Base-by-base conservation (phyloP, 2,113 vertebrate species). In the Vidua macroura region DNA sequence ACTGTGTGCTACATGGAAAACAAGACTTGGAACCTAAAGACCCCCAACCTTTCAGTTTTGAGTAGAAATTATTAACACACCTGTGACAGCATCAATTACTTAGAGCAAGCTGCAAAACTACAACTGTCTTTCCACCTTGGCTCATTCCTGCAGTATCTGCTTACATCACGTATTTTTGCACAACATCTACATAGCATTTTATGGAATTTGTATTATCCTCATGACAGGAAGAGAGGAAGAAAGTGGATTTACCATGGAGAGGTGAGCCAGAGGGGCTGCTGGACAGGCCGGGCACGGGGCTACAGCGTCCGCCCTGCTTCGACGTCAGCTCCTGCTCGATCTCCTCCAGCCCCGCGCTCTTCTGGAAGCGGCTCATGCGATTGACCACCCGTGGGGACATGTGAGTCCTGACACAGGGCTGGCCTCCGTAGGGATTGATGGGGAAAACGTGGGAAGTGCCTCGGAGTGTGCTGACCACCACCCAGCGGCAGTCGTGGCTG, bases 401-500 rank as follows among this genome's bases (percentile, higher is more conserved):
- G 92, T 99, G 99, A 1, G 99, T 99, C 21, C 99, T 98, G 28
- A 99, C 99, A 10, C 99, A 99, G 53, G 99, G 99, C 70, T 98
- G 98, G 6, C 99, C 99, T 1, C 99, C 99, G 0, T 99, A 99
- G 2, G 99, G 99, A 52, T 99, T 99, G 96, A 99, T 98, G 35
- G 99, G 99, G 66, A 99, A 99, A 1, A 99, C 99, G 0, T 99
- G 99, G 17, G 99, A 99, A 11, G 99, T 99, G 77, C 99, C 99
- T 1, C 99, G 98, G 1, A 99, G 98, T 1, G 99, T 99, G 97
- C 99, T 99, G 96, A 99, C 98, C 86, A 99, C 99, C 44, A 99
- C 99, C 99, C 99, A 99, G 60, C 99, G 99, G 90, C 99, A 99
- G 97, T 99, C 99, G 37, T 98, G 99, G 97, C 99, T 99, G 97